A percentile compares a stretch with the other conserved stretches of the same genome.
Conservation (phyloP, 2,888 invertebrate genomes). For the Apomyelois bistriatella region DNA sequence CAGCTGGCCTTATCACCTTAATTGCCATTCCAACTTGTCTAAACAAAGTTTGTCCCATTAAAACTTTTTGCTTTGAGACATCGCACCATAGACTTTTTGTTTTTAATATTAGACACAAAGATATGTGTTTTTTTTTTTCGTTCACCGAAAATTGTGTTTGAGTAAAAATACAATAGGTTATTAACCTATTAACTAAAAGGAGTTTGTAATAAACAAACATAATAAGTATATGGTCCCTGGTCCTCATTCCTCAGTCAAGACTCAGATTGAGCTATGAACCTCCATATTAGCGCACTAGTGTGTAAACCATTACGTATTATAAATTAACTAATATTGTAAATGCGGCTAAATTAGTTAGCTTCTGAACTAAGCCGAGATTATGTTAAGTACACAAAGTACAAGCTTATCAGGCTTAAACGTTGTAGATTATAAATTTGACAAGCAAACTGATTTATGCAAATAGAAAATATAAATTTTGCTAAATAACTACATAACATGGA, state of each 20-base stretch:
- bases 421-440: slow-evolving; percentile 6
- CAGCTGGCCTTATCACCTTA: slow-evolving; percentile 12
- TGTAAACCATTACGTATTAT: neutral
- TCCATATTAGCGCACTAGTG: no score
- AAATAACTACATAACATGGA: no score
- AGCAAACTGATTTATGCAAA: slow-evolving; percentile 10
- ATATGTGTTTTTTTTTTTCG: neutral
- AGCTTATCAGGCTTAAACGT: neutral
- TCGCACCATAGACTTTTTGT: neutral
- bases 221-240: no score
- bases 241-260: no score
- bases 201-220: no score
- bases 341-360: neutral
- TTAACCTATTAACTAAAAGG: no score
- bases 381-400: neutral
- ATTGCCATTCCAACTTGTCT: slow-evolving; percentile 13
- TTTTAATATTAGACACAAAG: neutral
- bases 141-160: neutral
- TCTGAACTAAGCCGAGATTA: neutral
- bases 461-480: neutral
- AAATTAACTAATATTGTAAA: neutral
- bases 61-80: slow-evolving; percentile 7
- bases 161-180: no score
- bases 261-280: no score
- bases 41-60: slow-evolving; percentile 11